Base-by-base conservation (phyloP, 2,888 invertebrate species). In the Cheilosia soror region DNA sequence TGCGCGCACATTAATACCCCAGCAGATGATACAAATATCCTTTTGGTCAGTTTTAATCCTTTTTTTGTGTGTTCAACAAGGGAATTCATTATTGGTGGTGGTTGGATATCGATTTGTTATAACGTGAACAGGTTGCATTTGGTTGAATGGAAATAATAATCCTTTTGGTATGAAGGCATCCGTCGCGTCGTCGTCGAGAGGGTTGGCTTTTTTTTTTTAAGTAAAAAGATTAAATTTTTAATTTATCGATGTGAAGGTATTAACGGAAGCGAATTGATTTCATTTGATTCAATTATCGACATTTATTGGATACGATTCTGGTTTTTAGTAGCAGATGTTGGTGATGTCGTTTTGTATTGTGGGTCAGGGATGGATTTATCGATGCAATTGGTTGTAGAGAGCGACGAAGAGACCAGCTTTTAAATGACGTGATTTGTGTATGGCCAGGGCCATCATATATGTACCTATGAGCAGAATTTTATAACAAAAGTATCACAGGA, bases 241-340 rank as follows among this genome's bases (percentile, higher is more conserved):
- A 81, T 85, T 81, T 85, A 85, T 85, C 62, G 63, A 62, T 68
- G 33, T 33, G 66, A 62, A 55, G 62, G 81, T 71, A 85, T 85
- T 85, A 81, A 85, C 85, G 76, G 85, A 81, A 85, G 85, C 85
- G 81, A 85, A 81, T 85, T 85, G 85, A 85, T 85, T 85, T 85
- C 62, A 81, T 71, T 85, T 85, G 62, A 81, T 81, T 85, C 81
- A 85, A 81, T 85, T 77, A 81, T 72, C 81, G 76, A 81, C 80
- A 68, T 85, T 81, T 85, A 85, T 81, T 81, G 63, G 80, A 71
- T 33, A 4, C 29, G 66, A 72, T 49, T 83, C 11, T n/a, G 25
- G 20, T 25, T 51, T 27, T 20, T 27, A 4, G 49, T 33, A 33
- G 83, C 83, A 83, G 83, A 63, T 83, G 83, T 73, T 83, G 13